phyloP scores from a whole-genome alignment of 1,140 invertebrate species.

The Eulimnadia texana region DNA sequence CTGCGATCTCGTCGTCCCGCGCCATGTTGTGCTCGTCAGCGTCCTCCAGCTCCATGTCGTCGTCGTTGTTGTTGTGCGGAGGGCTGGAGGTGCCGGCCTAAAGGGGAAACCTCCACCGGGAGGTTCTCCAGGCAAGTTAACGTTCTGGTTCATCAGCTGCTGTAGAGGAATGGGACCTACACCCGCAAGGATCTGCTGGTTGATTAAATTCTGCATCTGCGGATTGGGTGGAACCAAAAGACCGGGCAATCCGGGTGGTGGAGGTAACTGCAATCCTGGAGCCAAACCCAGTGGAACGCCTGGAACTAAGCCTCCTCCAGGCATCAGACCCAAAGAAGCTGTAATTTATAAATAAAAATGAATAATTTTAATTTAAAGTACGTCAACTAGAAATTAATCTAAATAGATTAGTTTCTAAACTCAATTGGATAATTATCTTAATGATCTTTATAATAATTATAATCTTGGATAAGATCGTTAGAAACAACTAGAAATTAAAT shows the following conservation, averaged over 20 bases:
- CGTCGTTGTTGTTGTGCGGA: not conserved
- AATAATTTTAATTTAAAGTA: too few relatives aligned
- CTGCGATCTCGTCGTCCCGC: not conserved
- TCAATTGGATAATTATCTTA: too few relatives aligned
- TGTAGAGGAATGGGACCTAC: not conserved
- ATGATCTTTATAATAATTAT: too few relatives aligned
- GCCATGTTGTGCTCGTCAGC: constrained; percentile 4
- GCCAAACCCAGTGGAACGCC: constrained; percentile 21
- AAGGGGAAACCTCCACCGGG: constrained; percentile 13
- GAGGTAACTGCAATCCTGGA: constrained; percentile 15
- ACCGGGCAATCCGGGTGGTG: constrained; percentile 6
- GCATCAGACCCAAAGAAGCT: constrained; percentile 9
- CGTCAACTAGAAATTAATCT: too few relatives aligned
- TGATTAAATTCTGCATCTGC: not conserved
- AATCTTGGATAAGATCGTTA: too few relatives aligned
- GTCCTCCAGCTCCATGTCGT: constrained; percentile 16
- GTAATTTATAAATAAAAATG: not conserved
- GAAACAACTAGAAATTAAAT: too few relatives aligned
- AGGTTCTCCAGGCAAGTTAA: constrained; percentile 3
- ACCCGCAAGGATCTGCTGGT: constrained; percentile 2
- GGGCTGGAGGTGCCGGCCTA: constrained; percentile 8
- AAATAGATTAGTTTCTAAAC: too few relatives aligned
- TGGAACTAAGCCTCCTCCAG: constrained; percentile 17
- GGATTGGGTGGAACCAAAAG: not conserved
- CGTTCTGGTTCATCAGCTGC: not conserved